Percentiles rank a stretch among this genome's conserved stretches.
phyloP scores from a whole-genome alignment of 2,113 vertebrate genomes.

The Choloepus hoffmanni region DNA sequence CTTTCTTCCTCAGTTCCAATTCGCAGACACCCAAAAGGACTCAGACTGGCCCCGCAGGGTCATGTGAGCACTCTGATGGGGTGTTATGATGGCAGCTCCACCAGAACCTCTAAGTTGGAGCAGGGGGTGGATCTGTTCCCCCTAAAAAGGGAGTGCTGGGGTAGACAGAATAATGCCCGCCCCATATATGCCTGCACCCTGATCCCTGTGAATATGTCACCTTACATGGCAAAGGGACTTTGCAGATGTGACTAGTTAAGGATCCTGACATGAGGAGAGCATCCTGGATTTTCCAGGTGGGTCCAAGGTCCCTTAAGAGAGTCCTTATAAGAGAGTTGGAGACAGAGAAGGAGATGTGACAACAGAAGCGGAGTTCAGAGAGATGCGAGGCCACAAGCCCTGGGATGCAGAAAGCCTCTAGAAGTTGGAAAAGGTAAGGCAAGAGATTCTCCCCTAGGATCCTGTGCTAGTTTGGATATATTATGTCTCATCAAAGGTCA shows the following conservation, averaged over 20 bases:
- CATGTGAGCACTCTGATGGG: not conserved
- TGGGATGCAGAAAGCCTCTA: not conserved
- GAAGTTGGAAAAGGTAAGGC: no score
- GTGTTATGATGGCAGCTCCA: no score
- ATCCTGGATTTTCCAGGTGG: no score
- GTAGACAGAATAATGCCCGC: not conserved
- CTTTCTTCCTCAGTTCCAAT: no score
- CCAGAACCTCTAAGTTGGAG: not conserved
- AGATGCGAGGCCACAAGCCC: rapidly evolving
- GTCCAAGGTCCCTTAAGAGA: no score
- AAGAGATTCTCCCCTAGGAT: no score
- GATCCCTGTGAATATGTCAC: not conserved
- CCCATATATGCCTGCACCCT: rapidly evolving
- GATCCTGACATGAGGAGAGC: no score
- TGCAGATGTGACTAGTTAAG: no score
- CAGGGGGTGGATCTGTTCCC: not conserved
- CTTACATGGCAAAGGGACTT: not conserved
- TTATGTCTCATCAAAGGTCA: no score
- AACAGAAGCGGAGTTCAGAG: not conserved
- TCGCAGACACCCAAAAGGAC: no score
- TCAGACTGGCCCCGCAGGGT: rapidly evolving
- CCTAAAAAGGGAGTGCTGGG: not conserved
- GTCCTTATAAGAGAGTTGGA: no score
- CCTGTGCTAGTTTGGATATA: no score
- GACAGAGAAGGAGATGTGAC: not conserved